A percentile compares a stretch with the other conserved stretches of the same genome.
Conservation (phyloP, 2,888 invertebrate species). For the Tolmerus cingulatus region DNA sequence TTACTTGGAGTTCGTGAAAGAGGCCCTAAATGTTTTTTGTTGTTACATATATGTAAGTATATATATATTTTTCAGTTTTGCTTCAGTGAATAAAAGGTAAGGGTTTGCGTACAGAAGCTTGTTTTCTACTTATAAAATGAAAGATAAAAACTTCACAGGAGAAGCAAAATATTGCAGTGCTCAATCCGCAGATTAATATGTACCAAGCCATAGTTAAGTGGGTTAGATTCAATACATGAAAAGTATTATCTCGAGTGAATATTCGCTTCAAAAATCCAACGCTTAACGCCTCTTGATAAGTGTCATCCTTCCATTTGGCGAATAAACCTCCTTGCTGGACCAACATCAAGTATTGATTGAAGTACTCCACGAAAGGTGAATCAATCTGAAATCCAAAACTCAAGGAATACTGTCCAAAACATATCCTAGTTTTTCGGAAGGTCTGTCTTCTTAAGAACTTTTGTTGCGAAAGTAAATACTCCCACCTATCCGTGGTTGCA, state of each 20-base stretch:
- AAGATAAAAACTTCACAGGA: neutral
- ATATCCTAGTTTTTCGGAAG: slow-evolving; percentile 50
- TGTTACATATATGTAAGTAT: neutral
- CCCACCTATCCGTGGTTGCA: slow-evolving; percentile 51
- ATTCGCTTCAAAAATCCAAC: neutral
- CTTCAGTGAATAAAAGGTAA: neutral
- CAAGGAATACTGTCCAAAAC: slow-evolving; percentile 51
- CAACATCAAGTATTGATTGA: slow-evolving; percentile 53
- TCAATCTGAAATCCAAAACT: slow-evolving; percentile 52
- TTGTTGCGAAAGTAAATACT: slow-evolving; percentile 52
- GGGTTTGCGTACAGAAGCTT: neutral
- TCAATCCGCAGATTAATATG: neutral
- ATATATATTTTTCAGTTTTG: neutral
- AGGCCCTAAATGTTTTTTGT: too few species aligned
- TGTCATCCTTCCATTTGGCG: slow-evolving; percentile 50
- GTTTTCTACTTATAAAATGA: neutral
- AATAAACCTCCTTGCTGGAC: slow-evolving; percentile 51
- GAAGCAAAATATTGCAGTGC: neutral
- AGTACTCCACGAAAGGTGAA: slow-evolving; percentile 52
- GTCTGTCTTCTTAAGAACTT: slow-evolving; percentile 50
- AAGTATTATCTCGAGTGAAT: neutral
- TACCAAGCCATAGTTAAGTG: slow-evolving; percentile 25
- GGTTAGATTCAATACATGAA: neutral
- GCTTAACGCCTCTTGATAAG: slow-evolving; percentile 4
- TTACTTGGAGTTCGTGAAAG: too few species aligned